Base-by-base conservation (phyloP, 2,888 invertebrate species). In the Aleiodes testaceus region DNA sequence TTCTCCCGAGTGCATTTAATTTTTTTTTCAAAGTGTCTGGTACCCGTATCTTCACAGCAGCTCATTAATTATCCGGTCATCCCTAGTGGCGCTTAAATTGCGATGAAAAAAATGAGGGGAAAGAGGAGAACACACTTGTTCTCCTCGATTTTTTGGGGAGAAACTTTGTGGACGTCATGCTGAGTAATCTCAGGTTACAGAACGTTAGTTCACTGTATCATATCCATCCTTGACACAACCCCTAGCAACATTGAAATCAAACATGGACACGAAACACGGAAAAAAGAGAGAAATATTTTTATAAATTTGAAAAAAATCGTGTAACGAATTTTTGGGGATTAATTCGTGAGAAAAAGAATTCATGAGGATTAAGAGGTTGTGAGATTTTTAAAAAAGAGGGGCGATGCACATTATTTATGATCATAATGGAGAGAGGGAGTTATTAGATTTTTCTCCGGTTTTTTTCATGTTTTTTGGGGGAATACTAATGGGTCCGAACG, bases 151-250 rank as follows among this genome's bases (percentile, higher is more conserved):
- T 73, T 65, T 72, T 73, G 68, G 14, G 64, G 11, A 44, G 42
- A 67, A 42, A 52, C 7, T 50, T 11, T 53, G 61, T 18, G 49
- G 68, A 70, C 71, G 20, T 67, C 74, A 71, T 63, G 74, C 75
- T 73, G 73, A 16, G 72, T 66, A 66, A 26, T 81, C 79, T 83
- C 82, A 61, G 68, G 72, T 83, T 82, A 83, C 83, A 78, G 79
- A 80, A 79, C 79, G 81, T 83, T 80, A 76, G 78, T 82, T 82
- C 79, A 81, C 83, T 76, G 66, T 61, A 45, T 63, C 44, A 45
- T 9, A 45, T 65, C 59, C 59, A 66, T 42, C 12, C 20, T 44
- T n/a, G 50, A 66, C 52, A 50, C 52, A 50, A 66, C 30, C 16
- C 30, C 26, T 52, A 55, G 42, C 50, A 30, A 50, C 45, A 36